phyloP scores from a whole-genome alignment of 2,888 invertebrate species.

The Emmelina monodactyla region DNA sequence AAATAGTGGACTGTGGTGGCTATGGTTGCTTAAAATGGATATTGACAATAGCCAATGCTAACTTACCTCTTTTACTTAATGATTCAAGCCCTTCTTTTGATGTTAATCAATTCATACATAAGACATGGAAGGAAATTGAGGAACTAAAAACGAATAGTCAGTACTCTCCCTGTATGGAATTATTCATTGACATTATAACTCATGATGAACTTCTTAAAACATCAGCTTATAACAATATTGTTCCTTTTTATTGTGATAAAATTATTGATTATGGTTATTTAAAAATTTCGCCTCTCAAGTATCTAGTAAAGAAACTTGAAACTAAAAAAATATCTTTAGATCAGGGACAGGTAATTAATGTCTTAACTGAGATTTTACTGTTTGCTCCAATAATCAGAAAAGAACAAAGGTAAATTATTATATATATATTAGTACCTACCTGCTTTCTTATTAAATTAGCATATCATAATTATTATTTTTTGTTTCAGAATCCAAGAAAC shows the following conservation, averaged over 20 bases:
- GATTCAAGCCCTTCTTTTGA: conserved; percentile 24
- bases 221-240: conserved; percentile 31
- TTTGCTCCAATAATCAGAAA: conserved; percentile 57
- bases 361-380: conserved; percentile 50
- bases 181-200: conserved; percentile 40
- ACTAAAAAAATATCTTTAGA: conserved; percentile 19
- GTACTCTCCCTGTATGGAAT: conserved; percentile 42
- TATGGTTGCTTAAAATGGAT: conserved; percentile 50
- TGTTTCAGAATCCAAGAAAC: conserved; percentile 41
- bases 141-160: conserved; percentile 51
- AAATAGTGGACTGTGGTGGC: conserved; percentile 49
- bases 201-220: conserved; percentile 28
- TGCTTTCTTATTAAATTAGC: conserved; percentile 1
- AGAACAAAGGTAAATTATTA: conserved; percentile 57
- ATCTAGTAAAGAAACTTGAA: conserved; percentile 29
- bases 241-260: conserved; percentile 34
- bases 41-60: conserved; percentile 35
- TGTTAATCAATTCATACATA: conserved; percentile 31
- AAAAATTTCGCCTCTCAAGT: conserved; percentile 37
- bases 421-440: neutral
- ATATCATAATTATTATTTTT: conserved; percentile 4
- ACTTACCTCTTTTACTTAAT: conserved; percentile 25
- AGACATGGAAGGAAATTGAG: conserved; percentile 50
- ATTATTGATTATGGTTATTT: conserved; percentile 40
- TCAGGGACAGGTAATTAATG: conserved; percentile 33